These are phyloP conservation scores for Harpagoxenus sublaevis DNA, from an alignment of 2,888 invertebrate species.

Conservation along the genomic window DNA sequence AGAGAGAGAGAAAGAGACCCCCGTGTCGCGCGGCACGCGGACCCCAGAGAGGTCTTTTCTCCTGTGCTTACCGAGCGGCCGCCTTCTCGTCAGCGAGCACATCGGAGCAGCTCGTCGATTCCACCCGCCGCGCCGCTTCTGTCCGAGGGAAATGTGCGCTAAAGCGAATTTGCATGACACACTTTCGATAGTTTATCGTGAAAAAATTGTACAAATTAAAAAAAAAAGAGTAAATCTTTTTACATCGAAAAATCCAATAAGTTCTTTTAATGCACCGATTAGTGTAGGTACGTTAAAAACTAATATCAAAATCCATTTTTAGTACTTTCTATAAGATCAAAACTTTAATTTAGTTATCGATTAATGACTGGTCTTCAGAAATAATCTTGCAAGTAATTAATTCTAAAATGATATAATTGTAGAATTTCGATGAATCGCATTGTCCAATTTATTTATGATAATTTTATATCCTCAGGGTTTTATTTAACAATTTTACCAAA, in stretches of 20 bases:
- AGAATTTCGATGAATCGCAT: background rate
- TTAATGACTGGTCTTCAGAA: background rate
- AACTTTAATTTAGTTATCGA: background rate
- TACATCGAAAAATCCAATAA: too few relatives aligned
- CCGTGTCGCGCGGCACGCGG: constrained; percentile 50
- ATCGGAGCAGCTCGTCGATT: constrained; percentile 22
- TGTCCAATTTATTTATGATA: background rate
- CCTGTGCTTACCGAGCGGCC: constrained; percentile 42
- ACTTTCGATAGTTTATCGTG: background rate
- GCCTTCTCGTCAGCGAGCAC: constrained; percentile 48
- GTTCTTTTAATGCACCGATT: background rate
- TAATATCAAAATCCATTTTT: background rate
- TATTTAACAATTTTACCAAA: background rate
- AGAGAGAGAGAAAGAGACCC: constrained; percentile 19
- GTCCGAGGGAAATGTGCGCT: constrained; percentile 28
- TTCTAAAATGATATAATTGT: background rate
- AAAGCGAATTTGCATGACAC: constrained; percentile 19
- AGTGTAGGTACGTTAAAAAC: background rate
- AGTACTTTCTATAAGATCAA: background rate
- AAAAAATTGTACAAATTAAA: background rate
- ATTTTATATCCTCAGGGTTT: background rate
- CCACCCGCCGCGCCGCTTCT: constrained; percentile 46
- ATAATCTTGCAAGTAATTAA: background rate
- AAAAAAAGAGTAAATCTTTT: background rate
- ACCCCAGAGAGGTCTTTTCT: constrained; percentile 57